phyloP scores from a whole-genome alignment of 2,888 invertebrate genomes.

The Dryobota labecula region DNA sequence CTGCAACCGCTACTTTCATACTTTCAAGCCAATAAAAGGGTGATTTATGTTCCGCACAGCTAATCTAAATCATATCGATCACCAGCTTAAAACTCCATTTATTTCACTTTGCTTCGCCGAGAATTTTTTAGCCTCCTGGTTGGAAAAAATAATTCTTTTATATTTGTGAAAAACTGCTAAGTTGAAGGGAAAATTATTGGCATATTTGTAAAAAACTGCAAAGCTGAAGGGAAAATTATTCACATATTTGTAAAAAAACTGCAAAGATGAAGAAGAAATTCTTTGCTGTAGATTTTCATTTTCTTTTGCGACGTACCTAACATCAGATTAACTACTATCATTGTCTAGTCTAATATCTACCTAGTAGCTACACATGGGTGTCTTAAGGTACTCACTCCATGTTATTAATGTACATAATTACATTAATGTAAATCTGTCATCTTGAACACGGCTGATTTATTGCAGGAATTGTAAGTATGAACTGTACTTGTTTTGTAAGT shows the following conservation, averaged over 20 bases:
- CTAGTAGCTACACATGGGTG: neutral
- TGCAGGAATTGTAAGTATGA: conserved; percentile 27
- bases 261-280: neutral
- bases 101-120: neutral
- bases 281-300: too few species aligned
- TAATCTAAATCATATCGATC: conserved; percentile 5
- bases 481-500: conserved; percentile 32
- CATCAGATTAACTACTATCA: neutral
- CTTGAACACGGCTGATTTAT: conserved; percentile 49
- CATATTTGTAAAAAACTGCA: neutral
- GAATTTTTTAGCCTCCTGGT: neutral
- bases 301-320: neutral
- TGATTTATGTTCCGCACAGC: conserved; percentile 21
- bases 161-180: neutral
- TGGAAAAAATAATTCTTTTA: neutral
- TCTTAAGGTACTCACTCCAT: neutral
- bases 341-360: neutral
- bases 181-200: neutral
- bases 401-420: conserved; percentile 34
- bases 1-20: neutral
- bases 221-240: neutral
- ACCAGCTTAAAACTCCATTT: conserved; percentile 9
- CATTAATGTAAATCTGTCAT: conserved; percentile 45
- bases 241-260: neutral
- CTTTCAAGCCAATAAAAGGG: conserved; percentile 1